A percentile compares a stretch with the other conserved stretches of the same genome.
Conservation (phyloP, 2,113 vertebrate species). For the Stigmatopora argus region DNA sequence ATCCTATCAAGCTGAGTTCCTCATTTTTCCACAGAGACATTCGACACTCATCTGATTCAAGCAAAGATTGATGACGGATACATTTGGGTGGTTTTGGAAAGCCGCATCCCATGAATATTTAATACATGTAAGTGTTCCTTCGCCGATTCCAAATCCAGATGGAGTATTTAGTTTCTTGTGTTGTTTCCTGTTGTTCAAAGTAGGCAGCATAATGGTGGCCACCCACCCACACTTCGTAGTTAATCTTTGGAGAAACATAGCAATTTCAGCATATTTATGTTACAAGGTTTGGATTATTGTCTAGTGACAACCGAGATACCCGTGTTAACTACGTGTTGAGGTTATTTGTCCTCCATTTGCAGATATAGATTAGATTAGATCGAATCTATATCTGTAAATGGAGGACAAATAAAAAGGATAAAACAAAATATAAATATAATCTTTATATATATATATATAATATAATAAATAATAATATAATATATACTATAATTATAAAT, state of each 20-base stretch:
- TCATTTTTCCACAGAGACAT: conserved; percentile 51
- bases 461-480: too few relatives aligned
- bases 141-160: conserved; percentile 50
- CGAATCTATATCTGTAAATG: conserved; percentile 21
- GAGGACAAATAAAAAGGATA: conserved; percentile 7
- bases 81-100: conserved; percentile 53
- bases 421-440: too few relatives aligned
- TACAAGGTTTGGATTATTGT: conserved; percentile 47
- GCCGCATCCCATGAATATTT: conserved; percentile 59
- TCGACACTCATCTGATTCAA: conserved; percentile 31
- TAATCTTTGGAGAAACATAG: conserved; percentile 8
- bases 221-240: not conserved
- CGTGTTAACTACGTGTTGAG: not conserved
- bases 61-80: conserved; percentile 54
- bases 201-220: conserved; percentile 22
- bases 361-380: too few relatives aligned
- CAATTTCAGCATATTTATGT: conserved; percentile 32
- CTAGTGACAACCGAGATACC: conserved; percentile 43
- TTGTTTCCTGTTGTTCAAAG: conserved; percentile 33
- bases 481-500: too few relatives aligned
- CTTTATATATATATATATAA: too few relatives aligned
- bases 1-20: conserved; percentile 58
- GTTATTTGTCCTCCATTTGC: conserved; percentile 30
- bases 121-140: conserved; percentile 41
- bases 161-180: conserved; percentile 37